Evolutionary conservation across 2,113 vertebrate species (phyloP).

Genomic region (Nyctereutes procyonoides): DNA sequence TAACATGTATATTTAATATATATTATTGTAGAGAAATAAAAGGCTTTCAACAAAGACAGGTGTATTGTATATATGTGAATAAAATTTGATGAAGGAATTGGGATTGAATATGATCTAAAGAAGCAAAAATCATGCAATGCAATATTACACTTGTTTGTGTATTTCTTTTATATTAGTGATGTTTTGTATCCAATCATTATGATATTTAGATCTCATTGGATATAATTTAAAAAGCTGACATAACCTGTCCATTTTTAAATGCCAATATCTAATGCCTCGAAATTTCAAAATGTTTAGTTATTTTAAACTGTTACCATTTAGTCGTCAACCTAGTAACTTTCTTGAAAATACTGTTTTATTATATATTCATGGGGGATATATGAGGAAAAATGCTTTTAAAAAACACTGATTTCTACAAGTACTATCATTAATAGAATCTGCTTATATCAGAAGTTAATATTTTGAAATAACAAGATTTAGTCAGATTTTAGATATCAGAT

Average conservation of each 20-base stretch:
- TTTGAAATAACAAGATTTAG: not conserved
- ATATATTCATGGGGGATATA: not conserved
- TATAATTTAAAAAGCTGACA: not conserved
- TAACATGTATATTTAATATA: not conserved
- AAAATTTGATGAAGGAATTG: not conserved
- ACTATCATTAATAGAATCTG: not conserved
- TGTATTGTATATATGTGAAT: not conserved
- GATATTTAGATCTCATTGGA: not conserved
- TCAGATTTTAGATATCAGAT: not conserved
- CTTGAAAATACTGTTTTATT: not conserved
- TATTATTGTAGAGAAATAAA: not conserved
- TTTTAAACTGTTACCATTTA: not conserved
- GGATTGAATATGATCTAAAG: not conserved
- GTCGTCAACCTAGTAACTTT: not conserved
- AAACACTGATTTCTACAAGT: not conserved
- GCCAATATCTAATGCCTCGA: not conserved
- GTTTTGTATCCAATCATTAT: not conserved
- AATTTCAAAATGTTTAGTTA: not conserved
- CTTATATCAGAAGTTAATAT: not conserved
- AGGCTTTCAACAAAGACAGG: not conserved
- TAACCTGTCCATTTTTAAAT: not conserved
- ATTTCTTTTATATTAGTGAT: slow-evolving; percentile 11
- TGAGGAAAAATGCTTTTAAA: not conserved
- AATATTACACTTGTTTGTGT: not conserved
- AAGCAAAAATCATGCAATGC: not conserved